Base-by-base conservation (phyloP, 2,888 invertebrate genomes). In the Drosophila kambysellisi region DNA sequence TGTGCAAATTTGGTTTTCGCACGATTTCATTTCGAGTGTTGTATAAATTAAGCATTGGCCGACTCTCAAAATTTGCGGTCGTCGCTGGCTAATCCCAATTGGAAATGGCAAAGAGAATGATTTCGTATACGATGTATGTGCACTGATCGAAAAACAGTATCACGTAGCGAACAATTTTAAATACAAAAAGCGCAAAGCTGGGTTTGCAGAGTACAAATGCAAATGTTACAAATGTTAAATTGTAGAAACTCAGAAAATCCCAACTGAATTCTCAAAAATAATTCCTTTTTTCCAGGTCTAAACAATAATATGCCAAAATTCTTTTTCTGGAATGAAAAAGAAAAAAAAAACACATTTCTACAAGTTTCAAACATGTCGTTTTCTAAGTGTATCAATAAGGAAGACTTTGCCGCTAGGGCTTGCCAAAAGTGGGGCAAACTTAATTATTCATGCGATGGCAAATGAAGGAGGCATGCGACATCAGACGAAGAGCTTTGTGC, bases 1-100 rank as follows among this genome's bases (percentile, higher is more conserved):
- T 69, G 83, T 67, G 80, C 70, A 86, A 86, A 83, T 83, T 86
- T 75, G 74, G 70, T 74, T 83, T 87, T 87, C 84, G 87, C 83
- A 83, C 83, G 87, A 87, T 83, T 83, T 83, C 74, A 70, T 81
- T 83, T 79, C 73, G 81, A 83, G 74, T 81, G 74, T 60, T 72
- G 83, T 81, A 87, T 83, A 83, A 83, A 83, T 86, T 83, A 83
- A 70, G 70, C 79, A 74, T 72, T 70, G 70, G 66, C 59, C 59
- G 52, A 57, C 73, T 76, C 73, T 71, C 64, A 51, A 70, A 74
- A 79, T 70, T 82, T 71, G 73, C 46, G 74, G 65, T 63, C 46
- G 63, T 37, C 62, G 60, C 41, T 48, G 61, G 11, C 56, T 60
- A 51, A 58, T 58, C 11, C 58, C 48, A 63, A 70, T 53, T 58